Conservation (phyloP, 2,888 invertebrate genomes). For the Eupithecia pulchellata region DNA sequence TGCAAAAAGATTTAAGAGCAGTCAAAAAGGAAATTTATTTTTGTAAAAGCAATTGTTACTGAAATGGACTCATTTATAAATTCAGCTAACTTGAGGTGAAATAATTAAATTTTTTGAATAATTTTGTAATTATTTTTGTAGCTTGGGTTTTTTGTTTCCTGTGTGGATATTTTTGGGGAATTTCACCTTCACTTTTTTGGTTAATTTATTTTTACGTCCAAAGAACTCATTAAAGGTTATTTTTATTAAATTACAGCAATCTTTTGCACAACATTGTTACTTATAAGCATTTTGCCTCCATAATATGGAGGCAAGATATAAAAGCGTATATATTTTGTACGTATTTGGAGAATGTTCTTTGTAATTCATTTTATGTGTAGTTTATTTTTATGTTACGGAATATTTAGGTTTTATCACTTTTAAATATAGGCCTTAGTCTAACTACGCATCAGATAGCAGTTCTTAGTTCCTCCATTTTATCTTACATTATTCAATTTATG, state of each 20-base stretch:
- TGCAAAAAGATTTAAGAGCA: conserved; percentile 44
- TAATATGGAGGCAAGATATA: too few relatives aligned
- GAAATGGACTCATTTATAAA: conserved; percentile 19
- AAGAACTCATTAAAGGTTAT: not conserved
- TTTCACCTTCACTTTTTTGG: not conserved
- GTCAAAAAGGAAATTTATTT: conserved; percentile 17
- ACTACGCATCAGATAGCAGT: too few relatives aligned
- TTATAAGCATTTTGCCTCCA: too few relatives aligned
- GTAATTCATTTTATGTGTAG: too few relatives aligned
- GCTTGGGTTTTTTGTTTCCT: conserved; percentile 12
- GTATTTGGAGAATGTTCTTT: too few relatives aligned
- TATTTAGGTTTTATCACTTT: too few relatives aligned
- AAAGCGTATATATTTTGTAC: too few relatives aligned
- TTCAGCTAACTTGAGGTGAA: conserved; percentile 7
- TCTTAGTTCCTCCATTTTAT: too few relatives aligned
- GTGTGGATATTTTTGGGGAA: not conserved
- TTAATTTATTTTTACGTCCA: not conserved
- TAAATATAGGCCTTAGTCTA: too few relatives aligned
- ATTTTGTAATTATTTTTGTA: conserved; percentile 13
- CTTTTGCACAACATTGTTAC: not conserved
- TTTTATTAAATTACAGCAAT: not conserved
- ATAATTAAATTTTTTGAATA: conserved; percentile 17
- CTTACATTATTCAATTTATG: not conserved
- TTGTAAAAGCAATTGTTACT: conserved; percentile 16
- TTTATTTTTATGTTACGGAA: too few relatives aligned